phyloP scores from a whole-genome alignment of 2,113 vertebrate species.

The Sterna hirundo region DNA sequence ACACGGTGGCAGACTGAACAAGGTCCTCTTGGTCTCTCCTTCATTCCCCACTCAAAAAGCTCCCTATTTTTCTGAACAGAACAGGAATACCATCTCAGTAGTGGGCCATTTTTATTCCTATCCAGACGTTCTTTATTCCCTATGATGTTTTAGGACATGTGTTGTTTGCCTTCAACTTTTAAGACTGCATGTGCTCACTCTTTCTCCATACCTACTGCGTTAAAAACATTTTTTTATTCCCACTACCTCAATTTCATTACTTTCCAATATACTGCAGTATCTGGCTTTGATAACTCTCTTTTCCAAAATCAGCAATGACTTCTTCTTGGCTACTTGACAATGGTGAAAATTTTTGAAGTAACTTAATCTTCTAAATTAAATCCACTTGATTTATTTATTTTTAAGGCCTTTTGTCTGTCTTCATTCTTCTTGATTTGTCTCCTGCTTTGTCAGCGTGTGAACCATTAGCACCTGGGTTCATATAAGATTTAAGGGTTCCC shows the following conservation, averaged over 20 bases:
- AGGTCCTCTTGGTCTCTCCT: background rate
- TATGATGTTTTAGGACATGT: background rate
- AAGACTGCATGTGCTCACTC: background rate
- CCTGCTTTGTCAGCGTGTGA: constrained; percentile 11
- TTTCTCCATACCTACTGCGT: background rate
- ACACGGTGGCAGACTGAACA: background rate
- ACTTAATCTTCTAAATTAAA: constrained; percentile 41
- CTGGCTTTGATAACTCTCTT: constrained; percentile 15
- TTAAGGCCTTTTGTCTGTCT: background rate
- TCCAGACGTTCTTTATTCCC: background rate
- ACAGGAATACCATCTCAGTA: background rate
- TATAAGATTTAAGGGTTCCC: background rate
- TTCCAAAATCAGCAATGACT: constrained; percentile 14
- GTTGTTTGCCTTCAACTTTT: background rate
- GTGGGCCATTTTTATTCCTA: background rate
- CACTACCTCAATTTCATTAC: background rate
- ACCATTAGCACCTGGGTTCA: background rate
- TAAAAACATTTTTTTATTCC: background rate
- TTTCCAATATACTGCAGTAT: background rate
- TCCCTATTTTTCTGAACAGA: background rate
- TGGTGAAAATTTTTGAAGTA: constrained; percentile 12
- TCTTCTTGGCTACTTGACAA: constrained; percentile 25
- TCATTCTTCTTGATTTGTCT: background rate
- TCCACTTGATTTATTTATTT: constrained; percentile 17
- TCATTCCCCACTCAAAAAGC: background rate